Base-by-base conservation (phyloP, 2,888 invertebrate genomes). In the Polydrusus pterygomalis region DNA sequence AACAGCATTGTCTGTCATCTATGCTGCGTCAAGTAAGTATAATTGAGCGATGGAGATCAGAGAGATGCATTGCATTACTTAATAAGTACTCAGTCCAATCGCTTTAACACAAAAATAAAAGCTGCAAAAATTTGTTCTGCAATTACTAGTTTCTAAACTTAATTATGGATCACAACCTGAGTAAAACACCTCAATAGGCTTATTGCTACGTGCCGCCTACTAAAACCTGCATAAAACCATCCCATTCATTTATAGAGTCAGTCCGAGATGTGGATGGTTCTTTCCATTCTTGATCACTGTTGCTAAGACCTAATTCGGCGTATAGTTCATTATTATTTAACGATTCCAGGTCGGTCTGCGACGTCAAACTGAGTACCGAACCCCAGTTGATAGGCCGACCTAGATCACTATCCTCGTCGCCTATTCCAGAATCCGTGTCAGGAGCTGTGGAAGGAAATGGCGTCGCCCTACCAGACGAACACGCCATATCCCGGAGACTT, bases 311-410 rank as follows among this genome's bases (percentile, higher is more conserved):
- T 81, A 94, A 89, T 89, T 95, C 95, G 87, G 87, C 87, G 87
- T 93, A 93, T 81, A 95, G 89, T 89, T 95, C 95, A 88, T 94
- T 95, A 89, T 94, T 93, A 85, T 93, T 93, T 60, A 93, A 87
- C 80, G 95, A 95, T 88, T 96, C 96, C 73, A 96, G 90, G 86
- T 95, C 95, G n/a, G 95, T 95, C 85, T 96, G 95, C 80, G 95
- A 95, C 81, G 95, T 94, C 63, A 96, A 91, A 86, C 95, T 95
- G 80, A 96, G 90, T 83, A 96, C 96, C 65, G 96, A 96, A 86
- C 96, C 95, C 96, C 96, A 96, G 89, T 96, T 96, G 88, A 96
- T 96, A 83, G 94, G 92, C 82, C 95, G 92, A 85, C 92, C 93
- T 85, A 91, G 90, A 82, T 93, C 75, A 60, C 71, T 68, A 15